A percentile compares a stretch with the other conserved stretches of the same genome.
Conservation (phyloP, 1,140 invertebrate species). For the Yoshiicerus persimilis region DNA sequence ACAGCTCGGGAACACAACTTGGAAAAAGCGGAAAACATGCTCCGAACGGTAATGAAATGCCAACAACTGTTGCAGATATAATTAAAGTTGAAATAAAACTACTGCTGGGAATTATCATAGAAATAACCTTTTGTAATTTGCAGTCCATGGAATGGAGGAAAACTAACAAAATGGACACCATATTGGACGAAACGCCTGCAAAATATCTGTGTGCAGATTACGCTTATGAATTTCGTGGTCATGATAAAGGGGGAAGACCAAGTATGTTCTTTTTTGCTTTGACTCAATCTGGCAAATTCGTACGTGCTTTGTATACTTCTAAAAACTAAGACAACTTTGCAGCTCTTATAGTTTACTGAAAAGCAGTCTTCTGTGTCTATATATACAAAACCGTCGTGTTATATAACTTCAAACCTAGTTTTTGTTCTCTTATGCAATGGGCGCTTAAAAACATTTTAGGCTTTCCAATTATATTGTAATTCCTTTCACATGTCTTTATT, state of each 20-base stretch:
- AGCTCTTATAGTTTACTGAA: no score
- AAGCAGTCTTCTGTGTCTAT: no score
- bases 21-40: background rate
- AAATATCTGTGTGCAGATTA: background rate
- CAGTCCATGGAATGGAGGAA: slow-evolving; percentile 18
- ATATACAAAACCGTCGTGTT: no score
- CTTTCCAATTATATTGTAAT: background rate
- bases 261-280: no score
- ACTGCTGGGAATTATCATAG: no score
- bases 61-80: background rate
- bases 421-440: no score
- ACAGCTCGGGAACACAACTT: slow-evolving; percentile 33
- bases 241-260: background rate
- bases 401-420: no score
- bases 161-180: background rate
- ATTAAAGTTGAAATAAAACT: background rate
- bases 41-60: background rate
- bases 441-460: no score
- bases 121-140: no score
- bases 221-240: background rate
- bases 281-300: no score
- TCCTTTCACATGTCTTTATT: background rate
- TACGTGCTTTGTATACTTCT: no score
- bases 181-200: background rate
- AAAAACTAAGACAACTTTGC: no score